Evolutionary conservation across 1,140 invertebrate genomes (phyloP), one percentile per base, ranked within the genome.

Genomic region (Thereuonema tuberculata): DNA sequence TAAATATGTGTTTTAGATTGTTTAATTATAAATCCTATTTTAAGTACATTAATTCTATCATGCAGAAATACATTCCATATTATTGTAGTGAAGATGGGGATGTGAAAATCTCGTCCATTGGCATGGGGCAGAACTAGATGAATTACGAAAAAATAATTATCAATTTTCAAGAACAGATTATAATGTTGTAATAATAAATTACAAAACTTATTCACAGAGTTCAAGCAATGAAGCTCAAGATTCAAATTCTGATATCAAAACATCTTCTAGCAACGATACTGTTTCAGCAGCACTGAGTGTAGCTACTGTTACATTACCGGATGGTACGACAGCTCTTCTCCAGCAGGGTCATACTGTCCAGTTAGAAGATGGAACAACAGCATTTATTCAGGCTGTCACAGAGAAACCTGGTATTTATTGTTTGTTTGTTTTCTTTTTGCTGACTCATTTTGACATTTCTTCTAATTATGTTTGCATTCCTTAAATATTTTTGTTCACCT

Each of bases 311-410:
- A 70, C 70, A 3, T 57, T 72, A n/a, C 62, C 66, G 26, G 70
- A 72, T 59, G 66, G 70, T 1, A 67, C 65, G 9, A 72, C 70
- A 31, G 67, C 70, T 0, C 66, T 68, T 54, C 66, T 68, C 46
- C 68, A 72, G 43, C 68, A 71, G 54, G 70, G 71, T 14, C 69
- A 72, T 53, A 64, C 71, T 15, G 65, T 74, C 2, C 70, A 71
- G 12, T 62, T 75, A 49, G 69, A 72, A 52, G 72, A 74, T 70
- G 72, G 72, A 37, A 71, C 67, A 12, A 74, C 72, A n/a, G 70
- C 72, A 52, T 67, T 74, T 50, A 67, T 75, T 29, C 72, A 74
- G 50, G 53, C 60, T 15, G 62, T 63, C 31, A 56, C 62, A 29
- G 46, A 59, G 2, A 52, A 62, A 2, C 64, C 23, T 28, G 50